Percentiles rank a stretch among this genome's conserved stretches.
Conservation (phyloP, 2,797 vertebrate genomes). For the Enteromius anoplus region DNA sequence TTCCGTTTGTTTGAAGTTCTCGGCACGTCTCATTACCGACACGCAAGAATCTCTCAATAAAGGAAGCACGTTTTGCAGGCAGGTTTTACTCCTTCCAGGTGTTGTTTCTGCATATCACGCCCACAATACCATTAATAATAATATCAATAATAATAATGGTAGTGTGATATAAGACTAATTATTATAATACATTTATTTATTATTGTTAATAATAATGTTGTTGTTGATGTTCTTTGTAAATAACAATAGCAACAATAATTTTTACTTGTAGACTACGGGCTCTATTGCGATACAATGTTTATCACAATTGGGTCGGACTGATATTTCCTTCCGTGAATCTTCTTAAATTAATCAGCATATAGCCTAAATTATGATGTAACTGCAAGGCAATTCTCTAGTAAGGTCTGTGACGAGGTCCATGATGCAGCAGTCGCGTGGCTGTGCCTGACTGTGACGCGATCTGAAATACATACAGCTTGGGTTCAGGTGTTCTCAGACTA, state of each 20-base stretch:
- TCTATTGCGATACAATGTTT: background rate
- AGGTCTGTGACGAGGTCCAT: background rate
- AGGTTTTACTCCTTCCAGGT: slow-evolving; percentile 50
- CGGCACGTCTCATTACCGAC: slow-evolving; percentile 59
- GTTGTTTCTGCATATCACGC: slow-evolving; percentile 27
- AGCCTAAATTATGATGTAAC: slow-evolving; percentile 44
- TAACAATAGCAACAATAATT: background rate
- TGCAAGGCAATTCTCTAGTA: slow-evolving; percentile 23
- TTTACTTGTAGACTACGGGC: background rate
- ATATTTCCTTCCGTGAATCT: background rate
- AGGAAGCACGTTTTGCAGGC: slow-evolving; percentile 53
- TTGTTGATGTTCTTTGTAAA: background rate
- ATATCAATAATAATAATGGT: slow-evolving; percentile 6
- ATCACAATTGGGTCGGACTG: background rate
- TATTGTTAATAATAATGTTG: slow-evolving; percentile 5
- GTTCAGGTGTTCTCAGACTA: background rate
- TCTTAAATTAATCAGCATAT: slow-evolving; percentile 44
- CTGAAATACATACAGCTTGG: background rate
- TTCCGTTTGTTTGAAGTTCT: slow-evolving; percentile 73
- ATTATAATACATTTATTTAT: background rate
- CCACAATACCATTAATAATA: background rate
- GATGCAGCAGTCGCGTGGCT: background rate
- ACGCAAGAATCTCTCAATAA: slow-evolving; percentile 67
- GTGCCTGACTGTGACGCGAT: slow-evolving; percentile 4
- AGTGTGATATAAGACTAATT: background rate